Conservation (phyloP, 2,888 invertebrate species). For the Artemia sinica region DNA sequence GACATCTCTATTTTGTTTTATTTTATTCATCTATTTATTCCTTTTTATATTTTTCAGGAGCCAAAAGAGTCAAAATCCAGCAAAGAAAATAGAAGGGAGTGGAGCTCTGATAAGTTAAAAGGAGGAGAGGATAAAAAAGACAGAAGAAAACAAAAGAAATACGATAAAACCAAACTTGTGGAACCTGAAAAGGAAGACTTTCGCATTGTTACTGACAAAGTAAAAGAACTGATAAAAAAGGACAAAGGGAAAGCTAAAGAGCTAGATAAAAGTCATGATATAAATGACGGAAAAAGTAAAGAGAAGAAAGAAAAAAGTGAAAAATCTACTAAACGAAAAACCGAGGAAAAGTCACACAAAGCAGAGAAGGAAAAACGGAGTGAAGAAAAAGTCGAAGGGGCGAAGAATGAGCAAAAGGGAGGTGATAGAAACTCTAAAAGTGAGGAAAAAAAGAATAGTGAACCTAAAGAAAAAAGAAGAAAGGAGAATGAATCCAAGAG, state of each 20-base stretch:
- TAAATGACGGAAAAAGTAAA: constrained; percentile 43
- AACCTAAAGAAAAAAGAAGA: not conserved
- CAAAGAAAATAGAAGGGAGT: constrained; percentile 15
- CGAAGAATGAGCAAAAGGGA: constrained; percentile 36
- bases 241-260: constrained; percentile 36
- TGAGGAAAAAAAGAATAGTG: not conserved
- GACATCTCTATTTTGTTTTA: too few species aligned
- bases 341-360: constrained; percentile 28
- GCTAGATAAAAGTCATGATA: not conserved
- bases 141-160: not conserved
- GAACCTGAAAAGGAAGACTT: constrained; percentile 34
- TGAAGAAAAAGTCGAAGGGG: constrained; percentile 30
- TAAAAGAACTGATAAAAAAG: constrained; percentile 29
- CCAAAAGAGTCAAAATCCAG: constrained; percentile 17
- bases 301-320: constrained; percentile 33
- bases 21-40: too few species aligned
- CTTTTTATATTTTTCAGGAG: constrained; percentile 16
- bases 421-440: not conserved
- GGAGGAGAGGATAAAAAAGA: constrained; percentile 14
- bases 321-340: constrained; percentile 28
- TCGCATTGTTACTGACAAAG: not conserved
- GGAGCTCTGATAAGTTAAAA: constrained; percentile 13
- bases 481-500: not conserved
- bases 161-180: constrained; percentile 33
- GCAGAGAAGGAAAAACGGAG: constrained; percentile 14